Evolutionary conservation across 2,797 vertebrate species (phyloP), one percentile per base, ranked within the genome.

Genomic region (Oryzias dopingdopingensis): DNA sequence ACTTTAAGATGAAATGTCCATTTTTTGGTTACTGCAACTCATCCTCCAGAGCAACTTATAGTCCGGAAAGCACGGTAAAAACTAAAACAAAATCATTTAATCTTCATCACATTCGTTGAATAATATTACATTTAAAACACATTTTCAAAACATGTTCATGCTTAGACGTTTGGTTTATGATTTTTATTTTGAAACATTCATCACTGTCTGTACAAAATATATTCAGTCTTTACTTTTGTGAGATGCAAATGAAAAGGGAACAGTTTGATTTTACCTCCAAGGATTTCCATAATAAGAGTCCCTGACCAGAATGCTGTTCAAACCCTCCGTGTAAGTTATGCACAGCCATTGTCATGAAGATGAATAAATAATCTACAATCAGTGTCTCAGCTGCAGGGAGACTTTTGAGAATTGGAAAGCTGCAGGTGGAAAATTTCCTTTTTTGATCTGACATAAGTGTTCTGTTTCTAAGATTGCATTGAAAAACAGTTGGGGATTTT

Each of bases 301-400:
- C 83, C 83, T 79, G 76, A 77, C 75, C 67, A 81, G 79, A 89
- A 87, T 87, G 61, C 58, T 76, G 82, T 87, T 84, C 82, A 44
- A 67, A 75, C 85, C 77, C 81, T 82, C 81, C 62, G 45, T 72
- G 17, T 85, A 88, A 90, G 70, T 86, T 87, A 90, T 89, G 82
- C 81, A 45, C 73, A 74, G 86, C 83, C 88, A 89, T 86, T 86
- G 80, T 73, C 75, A 26, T 49, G 56, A 58, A 82, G 70, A 84
- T 86, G 77, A 87, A 89, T 81, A 86, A 87, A 88, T 87, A 82
- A 86, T 86, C 80, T 87, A 88, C 82, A 82, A 81, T 88, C 89
- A 86, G 80, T 57, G 48, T 89, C 88, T 85, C 84, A 83, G 72
- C 84, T 82, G 80, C 61, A 52, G 69, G 74, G 59, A 76, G 79